Conservation (phyloP, 2,797 vertebrate genomes). For the Argyrosomus regius region DNA sequence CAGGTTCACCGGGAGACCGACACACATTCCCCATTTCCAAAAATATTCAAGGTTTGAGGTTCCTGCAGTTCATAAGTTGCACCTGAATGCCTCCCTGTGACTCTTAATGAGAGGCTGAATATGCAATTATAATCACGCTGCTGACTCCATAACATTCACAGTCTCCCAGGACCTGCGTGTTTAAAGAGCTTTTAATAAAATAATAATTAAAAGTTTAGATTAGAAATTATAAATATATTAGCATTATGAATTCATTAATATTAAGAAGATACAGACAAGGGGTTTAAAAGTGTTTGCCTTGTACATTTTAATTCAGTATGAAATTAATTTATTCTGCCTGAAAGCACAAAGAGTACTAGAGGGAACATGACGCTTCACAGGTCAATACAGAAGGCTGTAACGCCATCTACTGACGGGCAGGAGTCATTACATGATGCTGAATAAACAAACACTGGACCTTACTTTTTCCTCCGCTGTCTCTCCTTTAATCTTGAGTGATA, state of each 20-base stretch:
- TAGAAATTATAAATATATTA: slow-evolving; percentile 44
- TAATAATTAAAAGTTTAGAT: slow-evolving; percentile 30
- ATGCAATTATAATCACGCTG: slow-evolving; percentile 41
- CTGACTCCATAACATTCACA: slow-evolving; percentile 33
- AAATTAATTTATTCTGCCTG: slow-evolving; percentile 38
- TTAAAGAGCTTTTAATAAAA: slow-evolving; percentile 40
- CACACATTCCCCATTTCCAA: slow-evolving; percentile 27
- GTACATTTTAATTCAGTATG: slow-evolving; percentile 32
- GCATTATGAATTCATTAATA: slow-evolving; percentile 34
- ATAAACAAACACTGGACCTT: slow-evolving; percentile 77
- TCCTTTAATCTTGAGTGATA: slow-evolving; percentile 98
- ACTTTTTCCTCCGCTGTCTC: slow-evolving; percentile 97
- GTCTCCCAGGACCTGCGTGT: slow-evolving; percentile 24
- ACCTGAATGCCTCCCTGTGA: slow-evolving; percentile 38
- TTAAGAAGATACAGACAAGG: slow-evolving; percentile 11
- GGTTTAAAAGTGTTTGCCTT: slow-evolving; percentile 26
- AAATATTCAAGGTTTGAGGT: slow-evolving; percentile 31
- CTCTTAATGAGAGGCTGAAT: slow-evolving; percentile 39
- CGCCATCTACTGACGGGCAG: slow-evolving; percentile 70
- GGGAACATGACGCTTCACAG: neutral
- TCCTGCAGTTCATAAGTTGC: slow-evolving; percentile 10
- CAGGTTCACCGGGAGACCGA: slow-evolving; percentile 27
- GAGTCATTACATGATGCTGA: slow-evolving; percentile 40
- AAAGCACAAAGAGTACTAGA: slow-evolving; percentile 18
- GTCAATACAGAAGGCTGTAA: slow-evolving; percentile 17